A percentile compares a stretch with the other conserved stretches of the same genome.
phyloP scores from a whole-genome alignment of 2,797 vertebrate species.

The Champsocephalus gunnari region DNA sequence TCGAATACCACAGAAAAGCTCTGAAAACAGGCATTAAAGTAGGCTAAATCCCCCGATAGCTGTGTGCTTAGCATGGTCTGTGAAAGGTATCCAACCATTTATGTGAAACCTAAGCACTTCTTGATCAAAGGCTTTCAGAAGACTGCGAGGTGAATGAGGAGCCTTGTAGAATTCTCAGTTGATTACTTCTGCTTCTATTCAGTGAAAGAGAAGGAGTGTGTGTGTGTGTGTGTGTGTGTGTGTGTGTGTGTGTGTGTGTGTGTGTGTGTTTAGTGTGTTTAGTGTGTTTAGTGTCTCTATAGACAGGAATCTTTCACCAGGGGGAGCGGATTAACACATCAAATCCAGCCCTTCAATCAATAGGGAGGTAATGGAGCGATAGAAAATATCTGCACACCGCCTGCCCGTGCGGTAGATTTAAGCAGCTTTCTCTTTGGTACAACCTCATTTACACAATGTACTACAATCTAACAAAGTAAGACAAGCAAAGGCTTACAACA shows the following conservation, averaged over 20 bases:
- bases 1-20: slow-evolving; percentile 76
- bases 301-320: slow-evolving; percentile 75
- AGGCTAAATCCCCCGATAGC: slow-evolving; percentile 76
- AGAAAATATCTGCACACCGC: slow-evolving; percentile 53
- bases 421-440: slow-evolving; percentile 34
- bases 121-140: slow-evolving; percentile 82
- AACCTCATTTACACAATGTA: slow-evolving; percentile 19
- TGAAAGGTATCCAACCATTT: slow-evolving; percentile 79
- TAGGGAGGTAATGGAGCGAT: slow-evolving; percentile 73
- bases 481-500: slow-evolving; percentile 5
- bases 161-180: slow-evolving; percentile 73
- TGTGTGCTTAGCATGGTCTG: slow-evolving; percentile 74
- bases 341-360: slow-evolving; percentile 81
- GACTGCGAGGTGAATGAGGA: slow-evolving; percentile 72
- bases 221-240: slow-evolving; percentile 35
- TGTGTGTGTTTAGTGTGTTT: slow-evolving; percentile 18
- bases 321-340: slow-evolving; percentile 79
- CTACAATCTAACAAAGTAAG: slow-evolving; percentile 18
- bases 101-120: slow-evolving; percentile 79
- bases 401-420: slow-evolving; percentile 37
- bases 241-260: slow-evolving; percentile 25
- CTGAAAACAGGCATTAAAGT: slow-evolving; percentile 83
- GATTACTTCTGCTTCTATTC: slow-evolving; percentile 51
- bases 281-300: slow-evolving; percentile 69
- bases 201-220: not conserved